phyloP scores from a whole-genome alignment of 2,113 vertebrate genomes.

The Barbus barbus region DNA sequence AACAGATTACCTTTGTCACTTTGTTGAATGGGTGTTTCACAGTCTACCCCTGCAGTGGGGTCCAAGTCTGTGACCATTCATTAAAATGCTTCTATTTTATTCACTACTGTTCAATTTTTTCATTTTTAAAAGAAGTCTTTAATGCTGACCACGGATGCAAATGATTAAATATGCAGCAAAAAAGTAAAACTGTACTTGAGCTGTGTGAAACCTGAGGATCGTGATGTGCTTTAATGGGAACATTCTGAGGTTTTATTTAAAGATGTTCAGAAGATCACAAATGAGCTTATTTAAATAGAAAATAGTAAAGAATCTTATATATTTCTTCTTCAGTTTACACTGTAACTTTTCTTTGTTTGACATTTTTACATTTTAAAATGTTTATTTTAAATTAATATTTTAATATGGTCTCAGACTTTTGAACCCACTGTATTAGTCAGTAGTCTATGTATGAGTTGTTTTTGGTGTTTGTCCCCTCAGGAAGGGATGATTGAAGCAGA shows the following conservation, averaged over 20 bases:
- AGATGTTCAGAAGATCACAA: not conserved
- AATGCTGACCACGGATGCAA: not conserved
- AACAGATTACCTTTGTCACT: not conserved
- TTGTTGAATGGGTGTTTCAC: not conserved
- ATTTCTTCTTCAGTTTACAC: not conserved
- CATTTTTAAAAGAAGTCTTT: not conserved
- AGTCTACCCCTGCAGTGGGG: not conserved
- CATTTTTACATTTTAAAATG: not conserved
- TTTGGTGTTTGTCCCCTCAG: slow-evolving; percentile 68
- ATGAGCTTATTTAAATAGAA: not conserved
- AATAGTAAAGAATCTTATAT: not conserved
- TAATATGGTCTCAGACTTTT: not conserved
- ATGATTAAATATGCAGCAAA: not conserved
- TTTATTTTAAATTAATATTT: not conserved
- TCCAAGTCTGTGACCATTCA: not conserved
- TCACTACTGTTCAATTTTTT: not conserved
- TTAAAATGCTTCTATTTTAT: not conserved
- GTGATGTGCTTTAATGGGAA: not conserved
- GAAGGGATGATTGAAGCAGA: slow-evolving; percentile 95
- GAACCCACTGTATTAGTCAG: not conserved
- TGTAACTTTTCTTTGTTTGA: not conserved
- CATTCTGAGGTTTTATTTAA: not conserved
- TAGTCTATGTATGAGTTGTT: not conserved
- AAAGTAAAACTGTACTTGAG: not conserved
- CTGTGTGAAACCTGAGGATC: not conserved